phyloP scores from a whole-genome alignment of 1,140 invertebrate species.

The Bicyclus anynana region DNA sequence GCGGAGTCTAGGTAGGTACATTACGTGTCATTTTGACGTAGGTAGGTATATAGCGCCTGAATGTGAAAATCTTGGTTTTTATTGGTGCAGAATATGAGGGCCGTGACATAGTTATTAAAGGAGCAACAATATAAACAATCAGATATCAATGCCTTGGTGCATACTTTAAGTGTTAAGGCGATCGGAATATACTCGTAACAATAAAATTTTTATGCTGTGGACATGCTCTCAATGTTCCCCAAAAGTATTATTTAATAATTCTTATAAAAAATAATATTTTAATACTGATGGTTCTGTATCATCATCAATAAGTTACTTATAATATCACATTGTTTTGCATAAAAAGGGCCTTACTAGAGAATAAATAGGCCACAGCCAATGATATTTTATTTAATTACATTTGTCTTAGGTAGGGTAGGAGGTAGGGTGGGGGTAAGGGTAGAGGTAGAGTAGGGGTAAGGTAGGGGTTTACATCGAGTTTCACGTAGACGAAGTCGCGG shows the following conservation, averaged over 20 bases:
- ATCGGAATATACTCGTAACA: conserved; percentile 44
- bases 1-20: too few species aligned
- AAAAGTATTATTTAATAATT: conserved; percentile 29
- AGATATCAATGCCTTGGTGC: conserved; percentile 40
- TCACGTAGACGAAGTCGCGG: too few species aligned
- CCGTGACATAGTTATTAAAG: conserved; percentile 61
- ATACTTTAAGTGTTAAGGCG: conserved; percentile 44
- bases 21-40: conserved; percentile 4
- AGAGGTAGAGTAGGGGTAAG: too few species aligned
- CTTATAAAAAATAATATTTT: neutral
- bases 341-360: too few species aligned
- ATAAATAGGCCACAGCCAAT: too few species aligned
- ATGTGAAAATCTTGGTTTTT: conserved; percentile 16
- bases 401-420: too few species aligned
- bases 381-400: too few species aligned
- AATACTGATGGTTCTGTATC: neutral
- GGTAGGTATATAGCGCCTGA: conserved; percentile 12
- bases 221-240: conserved; percentile 36
- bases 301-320: too few species aligned
- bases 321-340: too few species aligned
- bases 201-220: conserved; percentile 61
- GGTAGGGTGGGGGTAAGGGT: too few species aligned
- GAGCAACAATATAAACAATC: conserved; percentile 54
- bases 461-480: too few species aligned
- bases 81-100: conserved; percentile 18